Evolutionary conservation across 2,888 invertebrate genomes (phyloP), one percentile per base, ranked within the genome.

Genomic region (Mesochorus sp.): DNA sequence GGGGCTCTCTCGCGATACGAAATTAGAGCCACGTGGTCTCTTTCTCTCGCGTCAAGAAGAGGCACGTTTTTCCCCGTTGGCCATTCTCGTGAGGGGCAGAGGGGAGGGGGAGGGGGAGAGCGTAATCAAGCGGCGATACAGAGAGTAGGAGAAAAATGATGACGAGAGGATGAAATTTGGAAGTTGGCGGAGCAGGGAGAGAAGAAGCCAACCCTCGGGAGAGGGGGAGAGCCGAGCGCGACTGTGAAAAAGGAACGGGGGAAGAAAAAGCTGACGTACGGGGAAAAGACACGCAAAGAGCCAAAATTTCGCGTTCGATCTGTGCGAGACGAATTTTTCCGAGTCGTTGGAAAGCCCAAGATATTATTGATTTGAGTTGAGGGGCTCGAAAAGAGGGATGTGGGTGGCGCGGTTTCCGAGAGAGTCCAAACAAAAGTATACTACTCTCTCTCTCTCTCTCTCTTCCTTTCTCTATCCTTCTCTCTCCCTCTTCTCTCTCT

Each of bases 361-460:
- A 91, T 89, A 88, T 90, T 91, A 90, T 91, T 91, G 90, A 91
- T 91, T 91, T 91, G 89, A 88, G 88, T 88, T 87, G 85, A 86
- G 85, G 86, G 83, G 76, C 37, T 51, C 8, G 24, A 24, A 5
- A 37, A 44, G n/a, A n/a, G n/a, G 74, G 75, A 74, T 78, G 81
- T 76, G 82, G 82, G 81, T 82, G 81, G 79, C 73, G 57, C 70
- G 75, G 71, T 81, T 82, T 80, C 75, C 70, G 76, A 19, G 0
- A 31, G 31, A 0, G 31, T 31, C 10, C 10, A 31, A 31, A 31
- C 6, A n/a, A n/a, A n/a, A n/a, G n/a, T n/a, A n/a, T n/a, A n/a
- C n/a, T n/a, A n/a, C n/a, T n/a, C n/a, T n/a, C n/a, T n/a, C n/a
- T n/a, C n/a, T n/a, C 6, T 3, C 3, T 31, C 6, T 31, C 6